Conservation (phyloP, 2,888 invertebrate genomes). For the Andrena marginata region DNA sequence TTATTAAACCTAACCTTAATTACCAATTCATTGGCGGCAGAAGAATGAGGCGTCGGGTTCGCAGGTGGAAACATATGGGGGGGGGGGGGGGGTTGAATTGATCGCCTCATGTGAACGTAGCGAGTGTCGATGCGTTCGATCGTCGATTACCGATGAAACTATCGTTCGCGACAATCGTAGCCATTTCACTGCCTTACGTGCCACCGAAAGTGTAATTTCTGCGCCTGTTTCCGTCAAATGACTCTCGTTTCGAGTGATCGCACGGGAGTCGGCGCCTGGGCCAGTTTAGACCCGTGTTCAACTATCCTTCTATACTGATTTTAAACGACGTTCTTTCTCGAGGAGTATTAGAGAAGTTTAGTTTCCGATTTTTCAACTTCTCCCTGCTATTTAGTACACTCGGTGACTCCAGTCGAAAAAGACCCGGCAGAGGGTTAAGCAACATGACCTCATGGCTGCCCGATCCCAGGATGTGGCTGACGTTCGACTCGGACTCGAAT, state of each 20-base stretch:
- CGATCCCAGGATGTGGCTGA: constrained; percentile 76
- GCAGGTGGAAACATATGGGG: not conserved
- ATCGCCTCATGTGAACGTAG: constrained; percentile 38
- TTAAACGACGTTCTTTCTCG: too few relatives aligned
- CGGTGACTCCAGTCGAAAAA: too few relatives aligned
- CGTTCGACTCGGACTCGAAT: constrained; percentile 72
- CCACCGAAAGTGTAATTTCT: not conserved
- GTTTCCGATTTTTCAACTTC: too few relatives aligned
- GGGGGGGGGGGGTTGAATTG: constrained; percentile 17
- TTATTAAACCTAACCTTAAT: not conserved
- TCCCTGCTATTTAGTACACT: too few relatives aligned
- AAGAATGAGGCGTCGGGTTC: constrained; percentile 12
- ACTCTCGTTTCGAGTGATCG: not conserved
- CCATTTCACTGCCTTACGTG: not conserved
- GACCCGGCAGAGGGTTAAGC: constrained; percentile 2
- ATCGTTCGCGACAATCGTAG: constrained; percentile 19
- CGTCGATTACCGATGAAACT: constrained; percentile 8
- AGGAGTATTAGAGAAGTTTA: too few relatives aligned
- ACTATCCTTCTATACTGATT: too few relatives aligned
- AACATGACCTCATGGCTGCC: constrained; percentile 77
- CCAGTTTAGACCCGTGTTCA: too few relatives aligned
- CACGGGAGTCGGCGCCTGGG: too few relatives aligned
- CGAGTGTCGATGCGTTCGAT: constrained; percentile 2
- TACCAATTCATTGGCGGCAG: not conserved
- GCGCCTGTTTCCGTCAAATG: not conserved